Evolutionary conservation across 92 coral and sea anemone genomes (phyloP), one percentile per base, ranked within the genome.

Genomic region (Parazoanthus darwini): DNA sequence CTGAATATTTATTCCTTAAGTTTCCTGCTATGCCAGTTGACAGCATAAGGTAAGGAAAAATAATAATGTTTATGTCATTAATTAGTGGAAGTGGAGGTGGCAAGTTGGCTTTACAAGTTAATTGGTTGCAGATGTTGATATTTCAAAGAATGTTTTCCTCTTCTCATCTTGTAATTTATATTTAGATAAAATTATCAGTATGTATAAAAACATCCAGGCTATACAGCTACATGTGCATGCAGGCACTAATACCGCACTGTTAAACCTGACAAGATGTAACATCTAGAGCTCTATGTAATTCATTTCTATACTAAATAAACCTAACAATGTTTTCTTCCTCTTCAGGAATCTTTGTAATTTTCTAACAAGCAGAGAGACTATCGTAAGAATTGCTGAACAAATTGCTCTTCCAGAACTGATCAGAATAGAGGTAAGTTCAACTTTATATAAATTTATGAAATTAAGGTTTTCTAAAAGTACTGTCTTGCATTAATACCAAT

Each of bases 381-480:
- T 93, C 29, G 94, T 92, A 6, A 91, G 90, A 90, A 89, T 93
- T 78, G 94, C 98, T 16, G 90, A 94, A 68, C 90, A 91, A 37
- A 88, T 93, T 68, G 92, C 97, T 2, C 75, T 97, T 68, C 97
- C 98, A 81, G 99, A 97, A 86, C 91, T 97, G 59, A 97, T 97
- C 20, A 92, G 90, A 92, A 86, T 94, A 85, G 92, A 95, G 93
- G 99, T 97, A 88, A 86, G 89, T 48, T 22, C 2, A 20, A 43
- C 14, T 54, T 13, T 54, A 15, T 54, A 54, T 7, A 54, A 29
- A 13, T 46, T 51, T 5, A 13, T 51, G 58, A 0, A 51, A 1
- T 13, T 54, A 54, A 54, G 59, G 59, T 54, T 54, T 54, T 54
- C 18, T 54, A 0, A 54, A 54, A 1, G 11, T 48, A 6, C 6